Evolutionary conservation across 2,797 vertebrate species (phyloP).

Genomic region (Vespertilio murinus): DNA sequence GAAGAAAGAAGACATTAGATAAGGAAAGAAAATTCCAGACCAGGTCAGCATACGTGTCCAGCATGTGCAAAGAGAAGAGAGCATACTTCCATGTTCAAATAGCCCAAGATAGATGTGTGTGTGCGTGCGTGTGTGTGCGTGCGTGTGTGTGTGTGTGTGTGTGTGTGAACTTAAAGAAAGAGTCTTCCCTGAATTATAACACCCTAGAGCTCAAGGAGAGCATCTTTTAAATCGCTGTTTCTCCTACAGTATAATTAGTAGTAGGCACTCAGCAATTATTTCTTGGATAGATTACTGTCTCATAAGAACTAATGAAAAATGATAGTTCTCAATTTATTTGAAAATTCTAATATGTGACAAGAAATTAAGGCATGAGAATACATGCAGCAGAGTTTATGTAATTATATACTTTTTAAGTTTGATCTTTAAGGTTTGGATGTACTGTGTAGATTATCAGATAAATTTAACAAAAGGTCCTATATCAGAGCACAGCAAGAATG

Average conservation of each 20-base stretch:
- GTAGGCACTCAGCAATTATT: not conserved
- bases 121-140: too few relatives aligned
- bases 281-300: not conserved
- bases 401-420: not conserved
- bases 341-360: not conserved
- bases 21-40: not conserved
- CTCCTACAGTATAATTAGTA: not conserved
- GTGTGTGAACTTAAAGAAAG: not conserved
- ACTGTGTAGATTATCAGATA: slow-evolving; percentile 33
- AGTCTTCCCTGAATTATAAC: not conserved
- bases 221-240: not conserved
- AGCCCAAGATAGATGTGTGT: not conserved
- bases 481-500: slow-evolving; percentile 53
- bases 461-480: slow-evolving; percentile 44
- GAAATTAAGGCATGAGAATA: not conserved
- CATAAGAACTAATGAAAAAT: not conserved
- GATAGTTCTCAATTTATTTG: not conserved
- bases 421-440: slow-evolving; percentile 4
- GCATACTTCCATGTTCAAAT: not conserved
- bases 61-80: not conserved
- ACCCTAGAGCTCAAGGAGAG: not conserved
- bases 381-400: not conserved
- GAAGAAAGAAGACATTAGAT: not conserved
- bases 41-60: not conserved
- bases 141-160: not conserved